phyloP scores from a whole-genome alignment of 2,888 invertebrate species.

The Agrypnus murinus region DNA sequence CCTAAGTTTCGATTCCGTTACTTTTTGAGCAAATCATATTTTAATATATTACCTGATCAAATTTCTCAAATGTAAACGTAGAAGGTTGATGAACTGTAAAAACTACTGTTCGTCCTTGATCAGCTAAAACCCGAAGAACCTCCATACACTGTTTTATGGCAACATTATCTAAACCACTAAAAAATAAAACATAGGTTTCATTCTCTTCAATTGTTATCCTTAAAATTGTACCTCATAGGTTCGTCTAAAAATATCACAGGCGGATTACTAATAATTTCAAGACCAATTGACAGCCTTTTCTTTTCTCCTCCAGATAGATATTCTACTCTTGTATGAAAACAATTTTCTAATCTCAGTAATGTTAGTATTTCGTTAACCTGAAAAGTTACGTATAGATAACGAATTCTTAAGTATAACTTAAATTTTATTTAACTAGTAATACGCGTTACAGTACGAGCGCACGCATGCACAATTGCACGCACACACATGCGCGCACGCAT shows the following conservation, averaged over 20 bases:
- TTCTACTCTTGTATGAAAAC: conserved; percentile 79
- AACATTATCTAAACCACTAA: conserved; percentile 83
- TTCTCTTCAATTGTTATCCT: too few relatives aligned
- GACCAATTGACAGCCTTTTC: conserved; percentile 83
- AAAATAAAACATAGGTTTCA: too few relatives aligned
- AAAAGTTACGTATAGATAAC: too few relatives aligned
- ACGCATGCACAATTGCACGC: too few relatives aligned
- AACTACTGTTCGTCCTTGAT: conserved; percentile 83
- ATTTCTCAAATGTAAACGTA: conserved; percentile 83
- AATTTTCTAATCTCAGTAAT: conserved; percentile 80
- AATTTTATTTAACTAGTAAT: too few relatives aligned
- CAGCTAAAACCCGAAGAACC: conserved; percentile 80
- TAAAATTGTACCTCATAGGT: conserved; percentile 79
- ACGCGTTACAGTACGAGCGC: too few relatives aligned
- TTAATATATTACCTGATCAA: conserved; percentile 81
- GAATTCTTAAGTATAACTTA: too few relatives aligned
- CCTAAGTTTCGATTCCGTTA: too few relatives aligned
- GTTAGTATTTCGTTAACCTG: conserved; percentile 68
- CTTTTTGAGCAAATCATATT: too few relatives aligned
- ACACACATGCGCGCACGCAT: too few relatives aligned
- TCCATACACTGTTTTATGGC: conserved; percentile 83
- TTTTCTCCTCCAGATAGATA: conserved; percentile 85
- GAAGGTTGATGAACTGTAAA: conserved; percentile 89
- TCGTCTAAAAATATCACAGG: conserved; percentile 73
- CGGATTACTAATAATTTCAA: conserved; percentile 88